Conservation (phyloP, 2,888 invertebrate species). For the Empis livida region DNA sequence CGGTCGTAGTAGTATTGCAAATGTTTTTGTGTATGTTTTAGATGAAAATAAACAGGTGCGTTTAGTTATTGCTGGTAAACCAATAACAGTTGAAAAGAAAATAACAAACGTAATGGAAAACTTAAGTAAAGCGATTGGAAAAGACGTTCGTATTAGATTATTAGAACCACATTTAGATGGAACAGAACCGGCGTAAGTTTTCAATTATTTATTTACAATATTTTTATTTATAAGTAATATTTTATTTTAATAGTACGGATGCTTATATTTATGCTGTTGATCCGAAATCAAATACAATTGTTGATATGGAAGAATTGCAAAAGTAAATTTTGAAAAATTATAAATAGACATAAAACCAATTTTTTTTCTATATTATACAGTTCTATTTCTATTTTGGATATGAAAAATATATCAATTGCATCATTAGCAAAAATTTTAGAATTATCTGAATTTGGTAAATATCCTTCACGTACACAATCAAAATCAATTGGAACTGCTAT, state of each 20-base stretch:
- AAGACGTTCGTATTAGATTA: conserved; percentile 64
- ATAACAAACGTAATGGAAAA: conserved; percentile 55
- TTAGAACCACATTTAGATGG: conserved; percentile 52
- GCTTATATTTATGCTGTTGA: conserved; percentile 78
- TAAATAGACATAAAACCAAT: background rate
- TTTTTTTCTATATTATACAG: conserved; percentile 33
- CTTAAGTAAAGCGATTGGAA: conserved; percentile 60
- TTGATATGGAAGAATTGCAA: conserved; percentile 66
- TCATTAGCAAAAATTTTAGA: conserved; percentile 56
- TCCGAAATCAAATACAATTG: conserved; percentile 63
- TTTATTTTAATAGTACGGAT: conserved; percentile 53
- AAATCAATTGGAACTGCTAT: conserved; percentile 31
- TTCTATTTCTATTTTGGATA: conserved; percentile 47
- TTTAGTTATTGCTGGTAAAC: conserved; percentile 61
- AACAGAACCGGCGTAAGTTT: conserved; percentile 39
- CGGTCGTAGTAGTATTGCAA: conserved; percentile 70
- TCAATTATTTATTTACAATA: background rate
- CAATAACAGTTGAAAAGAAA: conserved; percentile 59
- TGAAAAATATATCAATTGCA: conserved; percentile 32
- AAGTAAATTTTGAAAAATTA: conserved; percentile 41
- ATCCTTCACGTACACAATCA: conserved; percentile 33
- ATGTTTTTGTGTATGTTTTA: conserved; percentile 74
- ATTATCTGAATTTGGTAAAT: conserved; percentile 32
- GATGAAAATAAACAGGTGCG: conserved; percentile 71
- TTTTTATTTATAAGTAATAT: background rate